Evolutionary conservation across 1,140 invertebrate species (phyloP), one percentile per base, ranked within the genome.

Genomic region (Vanessa tameamea): DNA sequence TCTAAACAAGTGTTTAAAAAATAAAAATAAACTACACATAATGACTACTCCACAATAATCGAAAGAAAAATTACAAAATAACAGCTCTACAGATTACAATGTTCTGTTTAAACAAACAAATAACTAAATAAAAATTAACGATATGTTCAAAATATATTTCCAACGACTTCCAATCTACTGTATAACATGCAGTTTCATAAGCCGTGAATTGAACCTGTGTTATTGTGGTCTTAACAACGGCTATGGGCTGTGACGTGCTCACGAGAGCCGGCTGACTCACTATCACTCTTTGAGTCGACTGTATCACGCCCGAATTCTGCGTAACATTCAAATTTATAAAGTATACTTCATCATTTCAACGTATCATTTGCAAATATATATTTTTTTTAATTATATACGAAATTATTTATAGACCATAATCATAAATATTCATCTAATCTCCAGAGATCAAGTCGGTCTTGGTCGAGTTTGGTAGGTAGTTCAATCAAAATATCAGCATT

Each of bases 231-330:
- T 92, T 91, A 66, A 90, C 86, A 77, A 91, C 83, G 64, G 86
- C 84, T 83, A 91, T 91, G 53, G 88, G 84, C 73, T 91, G 91
- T 66, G 91, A 83, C 0, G 88, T 85, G 85, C 83, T 90, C 70
- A 91, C 87, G 73, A 92, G 78, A 26, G 86, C 81, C 13, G 91
- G 86, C 77, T 92, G 90, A 78, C 87, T 89, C 66, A 90, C 87
- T 68, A 92, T 90, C 85, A 92, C 89, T 75, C 91, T 86, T 81
- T 92, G 91, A 61, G 87, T 81, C 12, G 91, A 90, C 73, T 92
- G 91, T 84, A 92, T 91, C 81, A 92, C 89, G 59, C 91, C 91
- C 31, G 88, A 83, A 78, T 92, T 92, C 91, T 92, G 89, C 78
- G 55, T 72, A 67, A 73, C 9, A 64, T 64, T 67, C 53, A 57